Conservation (phyloP, 1,140 invertebrate genomes). For the Stegodyphus dumicola region DNA sequence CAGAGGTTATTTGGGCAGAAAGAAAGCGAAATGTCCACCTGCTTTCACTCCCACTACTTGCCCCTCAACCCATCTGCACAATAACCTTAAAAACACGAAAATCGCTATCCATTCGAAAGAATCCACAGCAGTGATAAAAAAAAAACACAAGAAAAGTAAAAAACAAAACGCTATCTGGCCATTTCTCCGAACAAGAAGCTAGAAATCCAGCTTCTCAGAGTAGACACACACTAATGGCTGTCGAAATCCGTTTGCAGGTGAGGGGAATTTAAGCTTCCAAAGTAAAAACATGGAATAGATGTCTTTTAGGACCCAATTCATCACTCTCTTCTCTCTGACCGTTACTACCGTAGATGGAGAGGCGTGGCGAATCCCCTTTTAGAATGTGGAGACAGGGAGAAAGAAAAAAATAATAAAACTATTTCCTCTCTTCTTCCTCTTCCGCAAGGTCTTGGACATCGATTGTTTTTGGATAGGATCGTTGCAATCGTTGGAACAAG, state of each 20-base stretch:
- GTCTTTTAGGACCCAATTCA: conserved; percentile 40
- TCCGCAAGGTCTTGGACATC: background rate
- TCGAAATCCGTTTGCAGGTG: conserved; percentile 47
- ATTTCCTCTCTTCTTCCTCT: background rate
- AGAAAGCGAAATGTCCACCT: no score
- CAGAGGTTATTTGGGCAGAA: no score
- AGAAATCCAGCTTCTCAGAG: background rate
- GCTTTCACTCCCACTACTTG: no score
- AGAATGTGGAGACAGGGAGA: no score
- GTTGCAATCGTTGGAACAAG: conserved; percentile 28
- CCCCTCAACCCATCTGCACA: background rate
- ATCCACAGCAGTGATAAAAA: no score
- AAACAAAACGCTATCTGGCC: background rate
- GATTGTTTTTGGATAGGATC: conserved; percentile 41
- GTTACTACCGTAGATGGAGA: background rate
- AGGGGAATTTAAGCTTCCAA: conserved; percentile 22
- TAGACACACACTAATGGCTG: conserved; percentile 12
- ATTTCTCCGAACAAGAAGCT: background rate
- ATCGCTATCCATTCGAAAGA: background rate
- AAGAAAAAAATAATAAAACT: no score
- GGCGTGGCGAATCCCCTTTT: no score
- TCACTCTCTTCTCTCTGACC: conserved; percentile 4
- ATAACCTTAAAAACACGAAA: conserved; percentile 10
- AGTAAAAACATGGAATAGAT: background rate
- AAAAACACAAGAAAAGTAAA: background rate